Evolutionary conservation across 2,888 invertebrate genomes (phyloP).

Genomic region (Rotaria macrura): DNA sequence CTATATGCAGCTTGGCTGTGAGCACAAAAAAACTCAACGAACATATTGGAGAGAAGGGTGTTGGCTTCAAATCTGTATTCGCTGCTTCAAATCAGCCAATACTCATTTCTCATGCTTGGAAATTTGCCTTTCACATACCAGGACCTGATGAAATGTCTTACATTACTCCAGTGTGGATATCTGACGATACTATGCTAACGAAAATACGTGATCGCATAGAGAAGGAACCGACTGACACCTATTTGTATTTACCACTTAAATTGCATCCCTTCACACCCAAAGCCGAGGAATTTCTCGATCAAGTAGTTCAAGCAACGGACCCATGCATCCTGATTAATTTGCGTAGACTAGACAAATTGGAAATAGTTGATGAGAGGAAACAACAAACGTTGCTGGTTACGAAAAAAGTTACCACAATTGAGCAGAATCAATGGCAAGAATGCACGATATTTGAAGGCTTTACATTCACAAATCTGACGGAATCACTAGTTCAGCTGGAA

Average conservation of each 20-base stretch:
- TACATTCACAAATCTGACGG: background rate
- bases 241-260: conserved; percentile 23
- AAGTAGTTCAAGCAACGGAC: too few species aligned
- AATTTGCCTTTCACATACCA: conserved; percentile 9
- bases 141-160: conserved; percentile 21
- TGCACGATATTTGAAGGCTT: background rate
- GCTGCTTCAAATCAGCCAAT: conserved; percentile 9
- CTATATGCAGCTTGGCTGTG: too few species aligned
- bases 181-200: background rate
- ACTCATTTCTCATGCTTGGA: conserved; percentile 7
- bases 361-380: too few species aligned
- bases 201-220: background rate
- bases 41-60: too few species aligned
- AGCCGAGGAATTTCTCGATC: too few species aligned
- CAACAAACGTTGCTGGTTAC: too few species aligned
- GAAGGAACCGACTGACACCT: background rate
- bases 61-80: conserved; percentile 23
- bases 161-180: conserved; percentile 15
- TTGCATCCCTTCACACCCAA: too few species aligned
- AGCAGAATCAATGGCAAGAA: too few species aligned
- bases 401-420: too few species aligned
- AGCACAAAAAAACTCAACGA: too few species aligned
- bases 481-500: background rate
- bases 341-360: too few species aligned
- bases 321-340: too few species aligned